Percentiles rank a stretch among this genome's conserved stretches.
Evolutionary conservation across 2,113 vertebrate species (phyloP).

Genomic region (Hucho hucho): DNA sequence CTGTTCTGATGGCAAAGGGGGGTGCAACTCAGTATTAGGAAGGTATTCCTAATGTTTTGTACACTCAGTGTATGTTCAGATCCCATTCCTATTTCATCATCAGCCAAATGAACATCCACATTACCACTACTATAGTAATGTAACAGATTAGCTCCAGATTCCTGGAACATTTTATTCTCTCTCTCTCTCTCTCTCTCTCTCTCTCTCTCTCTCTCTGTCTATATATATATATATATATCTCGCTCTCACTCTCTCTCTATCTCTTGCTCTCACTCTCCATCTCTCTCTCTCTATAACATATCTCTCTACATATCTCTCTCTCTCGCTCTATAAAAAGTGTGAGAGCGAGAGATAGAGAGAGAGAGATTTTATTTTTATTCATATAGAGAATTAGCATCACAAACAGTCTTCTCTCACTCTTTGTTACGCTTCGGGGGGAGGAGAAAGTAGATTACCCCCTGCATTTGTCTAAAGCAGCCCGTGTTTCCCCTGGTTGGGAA

Average conservation of each 20-base stretch:
- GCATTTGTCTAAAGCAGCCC: slow-evolving; percentile 43
- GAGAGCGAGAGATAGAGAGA: no score
- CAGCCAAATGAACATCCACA: neutral
- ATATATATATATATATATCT: no score
- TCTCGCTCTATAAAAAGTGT: slow-evolving; percentile 15
- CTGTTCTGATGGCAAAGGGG: no score
- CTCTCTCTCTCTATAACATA: no score
- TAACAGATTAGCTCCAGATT: neutral
- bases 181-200: no score
- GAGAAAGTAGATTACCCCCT: slow-evolving; percentile 58
- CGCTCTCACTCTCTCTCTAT: neutral
- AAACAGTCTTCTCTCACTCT: slow-evolving; percentile 54
- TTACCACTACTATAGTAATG: neutral
- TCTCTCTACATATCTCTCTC: no score
- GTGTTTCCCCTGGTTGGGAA: slow-evolving; percentile 51
- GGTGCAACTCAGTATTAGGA: neutral
- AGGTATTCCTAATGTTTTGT: no score
- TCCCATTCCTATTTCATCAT: neutral
- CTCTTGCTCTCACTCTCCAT: no score
- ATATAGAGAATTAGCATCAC: slow-evolving; percentile 65
- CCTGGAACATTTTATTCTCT: no score
- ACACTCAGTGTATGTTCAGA: neutral
- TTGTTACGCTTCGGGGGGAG: slow-evolving; percentile 59
- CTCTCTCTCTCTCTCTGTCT: neutral
- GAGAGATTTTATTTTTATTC: no score